Percentiles rank a stretch among this genome's conserved stretches.
Evolutionary conservation across 2,113 vertebrate species (phyloP).

Genomic region (Campylorhamphus procurvoides): DNA sequence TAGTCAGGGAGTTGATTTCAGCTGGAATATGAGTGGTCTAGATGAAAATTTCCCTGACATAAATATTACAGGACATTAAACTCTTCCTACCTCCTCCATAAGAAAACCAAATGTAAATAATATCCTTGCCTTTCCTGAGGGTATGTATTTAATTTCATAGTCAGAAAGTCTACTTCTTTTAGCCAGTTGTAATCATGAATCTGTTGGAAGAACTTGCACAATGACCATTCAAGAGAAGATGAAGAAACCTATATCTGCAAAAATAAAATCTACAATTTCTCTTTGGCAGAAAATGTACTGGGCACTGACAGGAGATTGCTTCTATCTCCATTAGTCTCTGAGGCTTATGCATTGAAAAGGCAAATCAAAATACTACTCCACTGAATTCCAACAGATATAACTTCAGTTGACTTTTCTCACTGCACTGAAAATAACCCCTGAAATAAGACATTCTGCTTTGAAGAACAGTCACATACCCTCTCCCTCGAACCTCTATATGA

Average conservation of each 20-base stretch:
- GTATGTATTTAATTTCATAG: neutral
- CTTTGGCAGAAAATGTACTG: neutral
- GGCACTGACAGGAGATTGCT: neutral
- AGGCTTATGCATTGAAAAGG: neutral
- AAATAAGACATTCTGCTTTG: neutral
- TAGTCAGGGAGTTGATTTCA: neutral
- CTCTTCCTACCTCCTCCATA: neutral
- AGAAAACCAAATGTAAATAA: neutral
- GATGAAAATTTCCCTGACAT: neutral
- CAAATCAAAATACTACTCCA: neutral
- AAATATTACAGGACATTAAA: neutral
- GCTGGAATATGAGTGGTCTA: neutral
- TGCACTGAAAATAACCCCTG: neutral
- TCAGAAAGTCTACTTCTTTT: constrained; percentile 12
- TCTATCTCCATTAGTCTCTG: neutral
- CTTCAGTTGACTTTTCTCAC: neutral
- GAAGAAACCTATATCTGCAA: neutral
- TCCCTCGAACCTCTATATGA: neutral
- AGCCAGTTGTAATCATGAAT: neutral
- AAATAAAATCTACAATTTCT: constrained; percentile 7
- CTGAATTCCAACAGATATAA: neutral
- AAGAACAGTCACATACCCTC: neutral
- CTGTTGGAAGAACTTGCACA: constrained; percentile 6
- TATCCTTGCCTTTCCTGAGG: constrained; percentile 47
- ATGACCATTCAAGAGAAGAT: neutral